Evolutionary conservation across 2,113 vertebrate genomes (phyloP).

Genomic region (Tetrao urogallus): DNA sequence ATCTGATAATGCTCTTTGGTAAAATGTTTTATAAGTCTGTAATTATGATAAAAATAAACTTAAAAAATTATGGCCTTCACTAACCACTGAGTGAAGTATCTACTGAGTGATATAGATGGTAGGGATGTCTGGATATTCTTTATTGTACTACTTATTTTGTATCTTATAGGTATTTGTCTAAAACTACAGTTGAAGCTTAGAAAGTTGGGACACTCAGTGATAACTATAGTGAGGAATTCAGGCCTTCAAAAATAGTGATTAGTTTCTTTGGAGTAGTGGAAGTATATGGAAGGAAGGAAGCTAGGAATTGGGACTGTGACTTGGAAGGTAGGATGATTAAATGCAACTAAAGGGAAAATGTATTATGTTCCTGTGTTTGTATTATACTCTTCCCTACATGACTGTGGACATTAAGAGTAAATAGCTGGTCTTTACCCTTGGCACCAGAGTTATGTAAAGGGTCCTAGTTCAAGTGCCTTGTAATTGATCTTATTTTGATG

Average conservation of each 20-base stretch:
- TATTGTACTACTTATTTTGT: not conserved
- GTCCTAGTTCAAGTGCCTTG: not conserved
- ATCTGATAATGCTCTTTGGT: not conserved
- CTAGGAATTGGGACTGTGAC: not conserved
- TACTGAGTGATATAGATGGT: not conserved
- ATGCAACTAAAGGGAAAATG: not conserved
- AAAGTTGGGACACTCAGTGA: not conserved
- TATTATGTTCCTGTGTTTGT: not conserved
- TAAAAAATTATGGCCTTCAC: accelerated
- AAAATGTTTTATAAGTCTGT: not conserved
- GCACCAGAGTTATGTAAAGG: accelerated
- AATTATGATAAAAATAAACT: not conserved
- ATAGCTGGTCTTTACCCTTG: not conserved
- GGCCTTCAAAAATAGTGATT: not conserved
- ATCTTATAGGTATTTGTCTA: not conserved
- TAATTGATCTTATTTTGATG: not conserved
- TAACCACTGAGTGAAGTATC: not conserved
- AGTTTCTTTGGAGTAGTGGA: not conserved
- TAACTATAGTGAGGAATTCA: not conserved
- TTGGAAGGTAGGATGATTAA: not conserved
- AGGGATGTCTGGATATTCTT: not conserved
- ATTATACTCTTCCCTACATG: not conserved
- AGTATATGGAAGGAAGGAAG: not conserved
- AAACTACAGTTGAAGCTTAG: not conserved
- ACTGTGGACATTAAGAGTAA: not conserved